Evolutionary conservation across 2,888 invertebrate species (phyloP).

Genomic region (Idaea biselata): DNA sequence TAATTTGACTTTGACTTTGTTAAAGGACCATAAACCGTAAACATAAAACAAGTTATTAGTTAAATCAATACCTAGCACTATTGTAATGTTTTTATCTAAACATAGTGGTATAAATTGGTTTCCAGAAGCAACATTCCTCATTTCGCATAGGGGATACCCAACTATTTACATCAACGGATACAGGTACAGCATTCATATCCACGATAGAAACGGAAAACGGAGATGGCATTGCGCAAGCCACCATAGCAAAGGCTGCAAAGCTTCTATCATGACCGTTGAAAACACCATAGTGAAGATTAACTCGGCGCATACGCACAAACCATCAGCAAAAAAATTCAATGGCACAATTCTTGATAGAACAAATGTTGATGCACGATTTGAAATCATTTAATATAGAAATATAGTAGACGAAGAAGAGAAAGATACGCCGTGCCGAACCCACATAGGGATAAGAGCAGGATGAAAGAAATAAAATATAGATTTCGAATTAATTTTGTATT

Average conservation of each 20-base stretch:
- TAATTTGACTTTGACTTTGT: too few relatives aligned
- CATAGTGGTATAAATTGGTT: too few relatives aligned
- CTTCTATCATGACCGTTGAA: not conserved
- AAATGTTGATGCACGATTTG: not conserved
- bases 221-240: slow-evolving; percentile 41
- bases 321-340: not conserved
- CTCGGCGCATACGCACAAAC: not conserved
- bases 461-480: too few relatives aligned
- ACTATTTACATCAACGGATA: not conserved
- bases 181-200: not conserved
- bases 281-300: not conserved
- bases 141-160: not conserved
- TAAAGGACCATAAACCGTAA: too few relatives aligned
- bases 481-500: too few relatives aligned
- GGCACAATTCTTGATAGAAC: not conserved
- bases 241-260: slow-evolving; percentile 8
- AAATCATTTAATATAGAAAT: not conserved
- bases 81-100: too few relatives aligned
- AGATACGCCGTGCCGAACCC: too few relatives aligned
- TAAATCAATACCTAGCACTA: too few relatives aligned
- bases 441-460: too few relatives aligned
- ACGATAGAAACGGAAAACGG: slow-evolving; percentile 14
- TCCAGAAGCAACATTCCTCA: not conserved
- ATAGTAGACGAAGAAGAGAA: too few relatives aligned
- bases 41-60: too few relatives aligned